Evolutionary conservation across 2,888 invertebrate species (phyloP).

Genomic region (Geotrupes spiniger): DNA sequence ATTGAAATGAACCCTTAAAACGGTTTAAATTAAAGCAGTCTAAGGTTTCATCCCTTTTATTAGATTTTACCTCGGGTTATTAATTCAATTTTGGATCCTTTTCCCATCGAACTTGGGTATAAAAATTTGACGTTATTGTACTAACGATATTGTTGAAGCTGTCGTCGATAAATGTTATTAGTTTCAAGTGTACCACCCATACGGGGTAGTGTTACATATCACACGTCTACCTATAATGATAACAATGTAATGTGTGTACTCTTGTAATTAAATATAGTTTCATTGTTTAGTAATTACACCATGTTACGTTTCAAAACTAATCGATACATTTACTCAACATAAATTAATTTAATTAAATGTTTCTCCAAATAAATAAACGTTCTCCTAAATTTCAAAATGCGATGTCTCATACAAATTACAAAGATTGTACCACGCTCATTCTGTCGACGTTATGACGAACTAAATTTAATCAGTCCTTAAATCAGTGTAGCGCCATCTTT

Average conservation of each 20-base stretch:
- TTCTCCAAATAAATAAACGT: too few relatives aligned
- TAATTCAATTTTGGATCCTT: background rate
- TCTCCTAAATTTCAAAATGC: too few relatives aligned
- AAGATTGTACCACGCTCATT: too few relatives aligned
- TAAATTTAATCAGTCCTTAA: too few relatives aligned
- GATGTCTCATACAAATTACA: too few relatives aligned
- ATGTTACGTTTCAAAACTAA: conserved; percentile 7
- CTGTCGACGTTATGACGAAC: too few relatives aligned
- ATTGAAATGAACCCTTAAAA: conserved; percentile 11
- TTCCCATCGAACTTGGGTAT: too few relatives aligned
- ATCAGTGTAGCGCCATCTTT: too few relatives aligned
- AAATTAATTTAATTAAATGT: too few relatives aligned
- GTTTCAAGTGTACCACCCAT: background rate
- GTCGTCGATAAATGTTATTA: background rate
- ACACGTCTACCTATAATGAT: conserved; percentile 1
- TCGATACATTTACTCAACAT: too few relatives aligned
- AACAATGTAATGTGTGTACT: background rate
- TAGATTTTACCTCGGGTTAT: background rate
- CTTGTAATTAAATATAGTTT: conserved; percentile 10
- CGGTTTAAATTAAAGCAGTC: conserved; percentile 1
- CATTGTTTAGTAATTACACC: conserved; percentile 10
- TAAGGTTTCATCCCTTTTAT: background rate
- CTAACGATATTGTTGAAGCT: conserved; percentile 10
- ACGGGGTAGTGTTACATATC: background rate
- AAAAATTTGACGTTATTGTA: too few relatives aligned